Base-by-base conservation (phyloP, 2,797 vertebrate species). In the Paguma larvata region DNA sequence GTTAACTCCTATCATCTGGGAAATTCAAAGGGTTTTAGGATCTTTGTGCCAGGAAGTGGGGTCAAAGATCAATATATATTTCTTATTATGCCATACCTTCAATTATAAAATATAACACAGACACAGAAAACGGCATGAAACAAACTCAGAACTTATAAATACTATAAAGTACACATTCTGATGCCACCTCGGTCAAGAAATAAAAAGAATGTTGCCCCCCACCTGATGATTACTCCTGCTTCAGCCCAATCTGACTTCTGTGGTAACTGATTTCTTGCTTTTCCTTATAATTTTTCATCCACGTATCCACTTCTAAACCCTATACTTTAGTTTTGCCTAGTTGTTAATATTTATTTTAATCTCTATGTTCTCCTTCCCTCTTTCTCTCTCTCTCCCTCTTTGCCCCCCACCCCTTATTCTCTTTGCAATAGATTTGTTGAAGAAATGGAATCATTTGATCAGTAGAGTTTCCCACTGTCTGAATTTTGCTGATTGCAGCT, bases 61-160 rank as follows among this genome's bases (percentile, higher is more conserved):
- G 16, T 23, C 34, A 87, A 75, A 87, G 62, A 85, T 6, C 73
- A 87, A 48, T 59, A 46, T 18, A 23, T 30, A 48, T 48, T 94
- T 85, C n/a, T 85, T 67, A 53, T 65, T 48, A 63, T 27, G 38
- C 2, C n/a, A n/a, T 44, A 41, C 12, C 48, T 65, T 68, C 67
- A 48, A 62, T 56, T 62, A 41, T 89, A 67, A 95, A 89, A 73
- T 67, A 51, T 70, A 73, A 83, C 38, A 72, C 44, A 91, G 41
- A 78, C 13, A 83, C 62, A 86, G 46, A 84, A 94, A 95, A 88
- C 73, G 8, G 2, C 62, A 65, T 41, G 34, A 89, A 93, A 82
- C 27, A 94, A 83, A 73, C 67, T 72, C 21, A 41, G 82, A 82
- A 91, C 6, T 72, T 75, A 63, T 77, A 86, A 46, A 70, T 56